A percentile compares a stretch with the other conserved stretches of the same genome.
Evolutionary conservation across 2,797 vertebrate genomes (phyloP).

Genomic region (Enteromius argenteus): DNA sequence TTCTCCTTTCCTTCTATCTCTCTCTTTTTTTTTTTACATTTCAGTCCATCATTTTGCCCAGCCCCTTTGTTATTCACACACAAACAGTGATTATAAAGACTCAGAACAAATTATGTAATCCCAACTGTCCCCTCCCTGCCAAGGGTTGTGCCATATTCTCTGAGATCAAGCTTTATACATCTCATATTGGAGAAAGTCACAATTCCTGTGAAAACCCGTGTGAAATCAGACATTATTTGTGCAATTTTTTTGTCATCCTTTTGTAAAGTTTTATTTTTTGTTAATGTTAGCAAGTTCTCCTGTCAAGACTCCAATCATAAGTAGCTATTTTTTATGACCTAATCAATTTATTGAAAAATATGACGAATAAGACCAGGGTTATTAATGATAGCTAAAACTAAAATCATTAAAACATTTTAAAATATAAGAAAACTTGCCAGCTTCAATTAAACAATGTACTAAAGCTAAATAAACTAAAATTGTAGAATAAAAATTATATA

Average conservation of each 20-base stretch:
- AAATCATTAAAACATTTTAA: not conserved
- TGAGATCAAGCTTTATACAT: constrained; percentile 20
- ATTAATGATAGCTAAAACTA: not conserved
- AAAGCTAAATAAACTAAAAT: not conserved
- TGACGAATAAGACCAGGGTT: not conserved
- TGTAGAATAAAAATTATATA: not conserved
- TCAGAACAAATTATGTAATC: constrained; percentile 50
- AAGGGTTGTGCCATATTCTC: constrained; percentile 13
- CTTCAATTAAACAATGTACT: not conserved
- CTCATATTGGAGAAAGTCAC: not conserved
- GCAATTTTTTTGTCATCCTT: not conserved
- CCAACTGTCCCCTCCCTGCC: not conserved
- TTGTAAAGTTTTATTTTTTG: not conserved
- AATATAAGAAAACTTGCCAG: not conserved
- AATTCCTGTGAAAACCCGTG: constrained; percentile 8
- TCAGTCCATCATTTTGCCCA: not conserved
- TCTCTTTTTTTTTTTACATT: not conserved
- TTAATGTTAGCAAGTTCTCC: not conserved
- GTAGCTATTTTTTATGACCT: not conserved
- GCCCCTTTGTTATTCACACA: not conserved
- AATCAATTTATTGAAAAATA: not conserved
- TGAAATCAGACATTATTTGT: not conserved
- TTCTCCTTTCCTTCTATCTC: not conserved
- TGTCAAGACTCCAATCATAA: not conserved
- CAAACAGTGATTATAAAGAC: constrained; percentile 28